Conservation (phyloP, 2,113 vertebrate species). For the Pogona vitticeps region DNA sequence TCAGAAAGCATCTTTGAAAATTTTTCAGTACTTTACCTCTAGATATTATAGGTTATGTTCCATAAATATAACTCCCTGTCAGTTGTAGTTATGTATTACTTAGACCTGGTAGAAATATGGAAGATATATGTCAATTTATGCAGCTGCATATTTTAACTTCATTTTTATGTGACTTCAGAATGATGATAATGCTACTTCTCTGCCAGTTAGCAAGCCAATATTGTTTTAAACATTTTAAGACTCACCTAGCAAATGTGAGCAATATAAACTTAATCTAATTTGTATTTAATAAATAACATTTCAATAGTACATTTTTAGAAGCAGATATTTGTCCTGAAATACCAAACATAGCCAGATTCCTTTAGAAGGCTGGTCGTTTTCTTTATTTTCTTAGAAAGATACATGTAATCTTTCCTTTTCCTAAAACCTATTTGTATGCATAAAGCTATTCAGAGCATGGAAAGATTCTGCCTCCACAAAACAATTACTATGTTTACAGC, state of each 20-base stretch:
- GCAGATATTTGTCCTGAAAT: neutral
- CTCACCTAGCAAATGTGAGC: too few relatives aligned
- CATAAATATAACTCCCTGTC: neutral
- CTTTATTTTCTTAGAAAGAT: neutral
- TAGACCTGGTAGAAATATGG: neutral
- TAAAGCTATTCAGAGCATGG: too few relatives aligned
- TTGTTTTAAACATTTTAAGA: neutral
- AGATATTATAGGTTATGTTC: neutral
- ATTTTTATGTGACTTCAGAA: neutral
- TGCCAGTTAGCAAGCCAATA: neutral
- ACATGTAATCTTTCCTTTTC: neutral
- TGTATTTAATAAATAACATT: neutral
- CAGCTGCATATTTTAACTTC: neutral
- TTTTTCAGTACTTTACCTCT: neutral
- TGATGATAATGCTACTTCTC: neutral
- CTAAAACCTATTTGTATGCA: too few relatives aligned
- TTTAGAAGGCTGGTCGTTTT: neutral
- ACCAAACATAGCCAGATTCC: neutral
- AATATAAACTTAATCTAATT: neutral
- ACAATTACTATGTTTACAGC: too few relatives aligned
- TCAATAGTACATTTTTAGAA: neutral
- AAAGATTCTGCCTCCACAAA: too few relatives aligned
- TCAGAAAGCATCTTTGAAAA: neutral
- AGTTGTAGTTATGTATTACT: neutral
- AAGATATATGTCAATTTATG: neutral